Evolutionary conservation across 2,113 vertebrate species (phyloP).

Genomic region (Mirza zaza): DNA sequence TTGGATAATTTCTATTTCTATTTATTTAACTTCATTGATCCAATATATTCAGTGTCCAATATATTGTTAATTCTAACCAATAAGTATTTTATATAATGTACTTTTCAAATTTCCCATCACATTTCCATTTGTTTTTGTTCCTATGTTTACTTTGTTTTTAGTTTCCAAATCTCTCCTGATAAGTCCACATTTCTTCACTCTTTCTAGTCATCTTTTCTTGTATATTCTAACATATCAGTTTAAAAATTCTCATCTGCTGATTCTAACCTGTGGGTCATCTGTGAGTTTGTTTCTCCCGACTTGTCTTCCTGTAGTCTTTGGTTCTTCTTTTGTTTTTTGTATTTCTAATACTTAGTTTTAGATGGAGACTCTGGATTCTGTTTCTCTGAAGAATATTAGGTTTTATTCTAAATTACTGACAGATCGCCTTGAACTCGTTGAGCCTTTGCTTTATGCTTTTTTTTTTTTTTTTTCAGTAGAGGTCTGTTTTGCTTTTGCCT

Average conservation of each 20-base stretch:
- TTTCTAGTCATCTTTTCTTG: not conserved
- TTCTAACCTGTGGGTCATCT: not conserved
- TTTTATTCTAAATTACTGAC: not conserved
- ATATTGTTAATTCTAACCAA: not conserved
- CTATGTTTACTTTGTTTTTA: not conserved
- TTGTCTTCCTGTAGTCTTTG: not conserved
- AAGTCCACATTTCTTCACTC: not conserved
- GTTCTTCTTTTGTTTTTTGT: not conserved
- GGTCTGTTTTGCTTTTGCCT: not conserved
- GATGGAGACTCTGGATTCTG: not conserved
- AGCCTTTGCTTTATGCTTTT: not conserved
- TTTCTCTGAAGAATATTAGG: slow-evolving; percentile 19
- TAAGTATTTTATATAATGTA: not conserved
- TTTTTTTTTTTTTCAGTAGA: too few relatives aligned
- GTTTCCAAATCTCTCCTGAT: not conserved
- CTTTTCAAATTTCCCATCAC: not conserved
- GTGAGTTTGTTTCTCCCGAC: not conserved
- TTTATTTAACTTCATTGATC: not conserved
- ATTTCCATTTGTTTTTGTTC: not conserved
- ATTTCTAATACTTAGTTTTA: not conserved
- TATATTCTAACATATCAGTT: not conserved
- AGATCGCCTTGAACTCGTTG: not conserved
- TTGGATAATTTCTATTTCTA: not conserved
- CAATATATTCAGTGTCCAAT: not conserved
- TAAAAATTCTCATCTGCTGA: not conserved